phyloP scores from a whole-genome alignment of 2,888 invertebrate genomes.

The Tipula lateralis region DNA sequence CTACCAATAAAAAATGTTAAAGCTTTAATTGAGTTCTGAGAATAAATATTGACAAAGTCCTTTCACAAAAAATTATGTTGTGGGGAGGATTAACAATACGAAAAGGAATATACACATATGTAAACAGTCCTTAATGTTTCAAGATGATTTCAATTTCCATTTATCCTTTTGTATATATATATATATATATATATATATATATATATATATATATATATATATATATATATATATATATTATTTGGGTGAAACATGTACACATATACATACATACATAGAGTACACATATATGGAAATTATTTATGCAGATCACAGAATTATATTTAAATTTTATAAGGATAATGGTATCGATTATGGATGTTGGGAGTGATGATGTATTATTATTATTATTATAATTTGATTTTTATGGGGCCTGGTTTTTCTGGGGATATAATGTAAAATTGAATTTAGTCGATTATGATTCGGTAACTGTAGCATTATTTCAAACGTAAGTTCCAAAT shows the following conservation, averaged over 20 bases:
- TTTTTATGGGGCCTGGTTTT: neutral
- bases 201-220: neutral
- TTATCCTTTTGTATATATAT: neutral
- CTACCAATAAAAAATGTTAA: neutral
- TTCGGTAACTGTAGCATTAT: neutral
- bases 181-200: neutral
- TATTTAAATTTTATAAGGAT: neutral
- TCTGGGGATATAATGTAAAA: neutral
- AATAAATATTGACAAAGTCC: slow-evolving; percentile 24
- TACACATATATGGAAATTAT: neutral
- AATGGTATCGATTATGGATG: slow-evolving; percentile 19
- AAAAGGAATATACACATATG: neutral
- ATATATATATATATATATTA: neutral
- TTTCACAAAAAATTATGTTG: neutral
- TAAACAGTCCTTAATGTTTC: slow-evolving; percentile 1
- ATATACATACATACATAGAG: neutral
- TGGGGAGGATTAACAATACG: neutral
- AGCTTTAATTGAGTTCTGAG: neutral
- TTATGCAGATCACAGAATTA: slow-evolving; percentile 3
- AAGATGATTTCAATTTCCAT: neutral
- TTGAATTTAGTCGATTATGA: slow-evolving; percentile 1
- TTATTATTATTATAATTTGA: neutral
- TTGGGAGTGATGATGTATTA: slow-evolving; percentile 12
- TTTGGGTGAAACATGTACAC: neutral
- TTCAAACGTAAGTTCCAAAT: neutral